Conservation (phyloP, 1,140 invertebrate species). For the Steinernema feltiae region DNA sequence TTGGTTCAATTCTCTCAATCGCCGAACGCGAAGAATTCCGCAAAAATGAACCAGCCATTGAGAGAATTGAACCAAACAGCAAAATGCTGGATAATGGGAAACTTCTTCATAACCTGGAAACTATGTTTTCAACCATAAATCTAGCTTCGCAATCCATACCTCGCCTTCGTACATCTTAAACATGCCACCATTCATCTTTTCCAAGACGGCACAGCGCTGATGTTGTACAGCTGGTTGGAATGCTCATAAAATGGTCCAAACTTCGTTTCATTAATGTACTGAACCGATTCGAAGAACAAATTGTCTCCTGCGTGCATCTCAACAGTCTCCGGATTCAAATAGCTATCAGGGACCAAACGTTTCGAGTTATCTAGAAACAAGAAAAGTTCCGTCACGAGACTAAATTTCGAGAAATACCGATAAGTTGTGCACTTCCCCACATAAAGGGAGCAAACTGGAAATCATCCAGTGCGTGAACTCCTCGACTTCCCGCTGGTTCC, state of each 20-base stretch:
- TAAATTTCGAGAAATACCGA: slow-evolving; percentile 70
- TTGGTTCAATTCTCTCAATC: slow-evolving; percentile 80
- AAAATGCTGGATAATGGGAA: slow-evolving; percentile 96
- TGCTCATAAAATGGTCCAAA: slow-evolving; percentile 96
- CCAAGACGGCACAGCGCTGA: slow-evolving; percentile 87
- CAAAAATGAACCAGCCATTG: too few species aligned
- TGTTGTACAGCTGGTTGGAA: slow-evolving; percentile 97
- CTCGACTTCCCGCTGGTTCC: slow-evolving; percentile 99
- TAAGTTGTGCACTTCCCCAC: slow-evolving; percentile 92
- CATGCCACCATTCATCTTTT: slow-evolving; percentile 88
- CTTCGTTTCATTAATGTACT: slow-evolving; percentile 90
- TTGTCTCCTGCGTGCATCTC: slow-evolving; percentile 73
- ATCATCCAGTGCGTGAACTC: slow-evolving; percentile 95
- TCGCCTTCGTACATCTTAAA: slow-evolving; percentile 99
- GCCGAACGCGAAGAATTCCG: too few species aligned
- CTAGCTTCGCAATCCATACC: too few species aligned
- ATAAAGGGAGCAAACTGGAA: slow-evolving; percentile 98
- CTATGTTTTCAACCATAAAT: too few species aligned
- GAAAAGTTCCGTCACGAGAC: slow-evolving; percentile 19
- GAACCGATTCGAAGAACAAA: slow-evolving; percentile 87
- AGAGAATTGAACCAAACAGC: slow-evolving; percentile 82
- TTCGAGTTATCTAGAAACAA: slow-evolving; percentile 64
- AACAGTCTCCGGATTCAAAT: slow-evolving; percentile 73
- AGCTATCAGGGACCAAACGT: slow-evolving; percentile 75
- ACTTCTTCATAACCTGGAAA: slow-evolving; percentile 79